A percentile compares a stretch with the other conserved stretches of the same genome.
Conservation (phyloP, 2,113 vertebrate species). For the Paracanthobrama guichenoti region DNA sequence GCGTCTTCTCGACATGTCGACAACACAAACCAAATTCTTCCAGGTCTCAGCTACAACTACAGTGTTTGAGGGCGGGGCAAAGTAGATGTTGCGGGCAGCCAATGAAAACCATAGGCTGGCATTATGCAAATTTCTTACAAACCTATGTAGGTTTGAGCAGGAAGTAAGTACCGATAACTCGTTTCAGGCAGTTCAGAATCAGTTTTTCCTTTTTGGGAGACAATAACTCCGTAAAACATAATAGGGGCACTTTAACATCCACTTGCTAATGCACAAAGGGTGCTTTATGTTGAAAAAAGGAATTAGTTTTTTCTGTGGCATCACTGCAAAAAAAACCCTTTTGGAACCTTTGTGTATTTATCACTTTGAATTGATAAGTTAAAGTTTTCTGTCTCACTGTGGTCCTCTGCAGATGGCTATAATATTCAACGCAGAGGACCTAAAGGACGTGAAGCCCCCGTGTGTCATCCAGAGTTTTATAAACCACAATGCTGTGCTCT, state of each 20-base stretch:
- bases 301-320: not conserved
- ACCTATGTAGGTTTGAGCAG: no score
- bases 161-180: no score
- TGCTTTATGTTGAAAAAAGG: not conserved
- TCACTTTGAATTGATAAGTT: not conserved
- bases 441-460: conserved; percentile 88
- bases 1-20: no score
- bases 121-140: no score
- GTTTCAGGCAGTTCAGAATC: no score
- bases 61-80: no score
- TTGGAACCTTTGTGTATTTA: not conserved
- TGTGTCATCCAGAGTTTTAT: conserved; percentile 99
- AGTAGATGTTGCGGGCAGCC: no score
- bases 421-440: conserved; percentile 93
- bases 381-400: not conserved
- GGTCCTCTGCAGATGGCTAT: conserved; percentile 88
- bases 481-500: conserved; percentile 96
- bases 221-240: no score
- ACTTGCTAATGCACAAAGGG: not conserved
- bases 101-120: no score
- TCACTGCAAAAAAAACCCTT: not conserved
- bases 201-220: no score
- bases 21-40: no score
- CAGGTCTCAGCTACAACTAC: no score
- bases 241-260: not conserved